phyloP scores from a whole-genome alignment of 37 sponge, comb jelly and placozoan species.

The Haliclona indistincta region DNA sequence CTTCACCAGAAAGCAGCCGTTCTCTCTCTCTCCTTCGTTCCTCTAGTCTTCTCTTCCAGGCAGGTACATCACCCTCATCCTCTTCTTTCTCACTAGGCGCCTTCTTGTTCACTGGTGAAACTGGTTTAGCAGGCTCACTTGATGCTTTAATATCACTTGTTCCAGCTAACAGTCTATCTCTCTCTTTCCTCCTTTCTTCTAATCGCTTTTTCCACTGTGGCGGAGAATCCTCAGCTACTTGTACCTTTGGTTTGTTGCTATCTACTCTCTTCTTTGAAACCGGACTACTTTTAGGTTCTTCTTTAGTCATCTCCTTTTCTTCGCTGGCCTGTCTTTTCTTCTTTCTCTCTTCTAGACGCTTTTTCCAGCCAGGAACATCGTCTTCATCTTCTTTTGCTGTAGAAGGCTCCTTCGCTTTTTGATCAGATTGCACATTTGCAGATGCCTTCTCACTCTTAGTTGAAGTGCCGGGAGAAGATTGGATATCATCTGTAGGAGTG shows the following conservation, averaged over 20 bases:
- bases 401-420: too few species aligned
- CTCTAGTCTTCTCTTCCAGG: constrained; percentile 13
- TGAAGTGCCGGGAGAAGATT: too few species aligned
- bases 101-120: too few species aligned
- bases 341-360: constrained; percentile 10
- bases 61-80: neutral
- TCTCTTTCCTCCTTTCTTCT: neutral
- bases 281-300: constrained; percentile 1
- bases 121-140: neutral
- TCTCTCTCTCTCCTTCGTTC: neutral
- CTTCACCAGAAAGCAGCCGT: constrained; percentile 2
- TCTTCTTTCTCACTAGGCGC: neutral
- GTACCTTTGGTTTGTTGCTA: neutral
- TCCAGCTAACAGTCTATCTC: neutral
- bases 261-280: neutral
- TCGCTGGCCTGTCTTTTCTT: neutral
- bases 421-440: too few species aligned
- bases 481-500: too few species aligned
- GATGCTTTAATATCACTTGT: neutral
- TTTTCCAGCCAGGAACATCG: constrained; percentile 22
- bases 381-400: constrained; percentile 19
- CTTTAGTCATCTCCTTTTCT: constrained; percentile 3
- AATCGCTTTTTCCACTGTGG: neutral
- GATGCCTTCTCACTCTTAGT: too few species aligned
- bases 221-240: neutral